Conservation (phyloP, 2,888 invertebrate genomes). For the Dasypolia templi region DNA sequence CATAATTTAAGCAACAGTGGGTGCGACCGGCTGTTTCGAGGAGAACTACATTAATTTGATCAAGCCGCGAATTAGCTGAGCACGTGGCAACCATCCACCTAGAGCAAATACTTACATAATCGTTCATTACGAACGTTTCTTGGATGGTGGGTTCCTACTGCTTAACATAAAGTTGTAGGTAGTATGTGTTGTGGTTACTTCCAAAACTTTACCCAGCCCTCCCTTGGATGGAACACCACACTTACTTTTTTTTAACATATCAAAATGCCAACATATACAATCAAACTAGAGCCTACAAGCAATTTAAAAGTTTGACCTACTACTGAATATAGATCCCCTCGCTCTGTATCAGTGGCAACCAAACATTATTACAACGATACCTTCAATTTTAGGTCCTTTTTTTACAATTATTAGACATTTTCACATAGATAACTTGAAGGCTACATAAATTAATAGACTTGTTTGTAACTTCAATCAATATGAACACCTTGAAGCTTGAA, state of each 20-base stretch:
- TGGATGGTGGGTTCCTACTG: neutral
- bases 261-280: neutral
- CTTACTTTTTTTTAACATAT: no score
- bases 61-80: conserved; percentile 21
- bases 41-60: conserved; percentile 37
- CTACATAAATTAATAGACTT: neutral
- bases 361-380: neutral
- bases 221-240: neutral
- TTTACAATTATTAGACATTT: neutral
- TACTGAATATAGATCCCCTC: neutral
- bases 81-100: neutral
- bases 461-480: conserved; percentile 14
- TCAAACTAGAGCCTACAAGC: neutral
- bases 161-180: neutral
- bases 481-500: conserved; percentile 7
- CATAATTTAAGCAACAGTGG: conserved; percentile 55
- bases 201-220: neutral
- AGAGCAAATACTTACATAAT: neutral
- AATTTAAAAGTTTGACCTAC: conserved; percentile 11
- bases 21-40: conserved; percentile 43
- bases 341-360: neutral
- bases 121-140: conserved; percentile 1
- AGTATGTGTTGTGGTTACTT: no score
- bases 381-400: neutral
- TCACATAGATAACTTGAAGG: neutral